Base-by-base conservation (phyloP, 2,888 invertebrate species). In the Lysandra bellargus region DNA sequence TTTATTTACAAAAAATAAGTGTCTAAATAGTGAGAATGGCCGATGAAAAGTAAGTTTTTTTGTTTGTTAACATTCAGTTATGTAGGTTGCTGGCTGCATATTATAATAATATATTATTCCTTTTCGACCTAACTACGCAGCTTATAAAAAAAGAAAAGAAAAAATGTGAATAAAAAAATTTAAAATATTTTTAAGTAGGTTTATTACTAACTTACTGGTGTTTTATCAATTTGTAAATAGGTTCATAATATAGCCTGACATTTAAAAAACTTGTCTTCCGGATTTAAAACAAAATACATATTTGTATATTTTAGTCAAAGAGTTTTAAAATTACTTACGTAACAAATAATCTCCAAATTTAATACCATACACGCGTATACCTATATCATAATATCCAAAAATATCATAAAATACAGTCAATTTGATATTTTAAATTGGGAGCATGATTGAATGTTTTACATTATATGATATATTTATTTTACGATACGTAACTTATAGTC, bases 1-100 rank as follows among this genome's bases (percentile, higher is more conserved):
- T 81, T 86, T 80, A 84, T 84, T 61, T 33, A 83, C 79, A 80
- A 79, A 80, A 80, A 80, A 79, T 82, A 81, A 82, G 82, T 84
- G 84, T 85, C 83, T n/a, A 83, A 84, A 83, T 81, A 81, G 79
- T 80, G 74, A 85, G 79, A 83, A 92, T 92, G 92, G 88, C 88
- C 61, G 89, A 90, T 74, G 90, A 90, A 83, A 91, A 90, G 92
- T 92, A 81, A 92, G 92, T 92, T 84, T 64, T 84, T 40, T 78
- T 64, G 44, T 74, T 49, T 74, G 49, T 44, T 17, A 57, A 57
- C 57, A 57, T 57, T 57, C 2, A 4, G 57, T 57, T 57, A 57
- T 4, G 57, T 57, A 14, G 53, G 53, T 14, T 53, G 2, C 14
- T 44, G 57, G 14, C 4, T 53, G 53, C 53, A 53, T 14, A 53